Evolutionary conservation across 2,113 vertebrate genomes (phyloP), one percentile per base, ranked within the genome.

Genomic region (Phalacrocorax pelagicus): DNA sequence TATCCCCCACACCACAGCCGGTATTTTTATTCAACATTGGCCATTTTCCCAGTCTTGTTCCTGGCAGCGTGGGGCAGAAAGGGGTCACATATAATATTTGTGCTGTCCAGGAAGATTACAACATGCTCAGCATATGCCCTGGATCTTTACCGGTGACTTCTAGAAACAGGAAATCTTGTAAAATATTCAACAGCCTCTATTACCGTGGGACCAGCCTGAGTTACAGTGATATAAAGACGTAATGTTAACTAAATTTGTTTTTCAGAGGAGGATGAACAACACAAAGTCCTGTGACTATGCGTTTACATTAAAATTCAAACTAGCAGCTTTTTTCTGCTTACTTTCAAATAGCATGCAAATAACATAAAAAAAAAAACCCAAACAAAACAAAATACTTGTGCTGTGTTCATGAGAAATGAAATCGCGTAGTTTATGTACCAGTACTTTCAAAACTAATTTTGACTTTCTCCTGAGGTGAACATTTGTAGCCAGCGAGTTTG

Each of bases 271-370:
- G 36, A 91, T 72, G 70, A 88, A 32, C 47, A 85, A 72, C 74
- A 61, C 54, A 32, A 58, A 79, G 57, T 51, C 46, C 67, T 40
- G 16, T 46, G 59, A 78, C 55, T 70, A 51, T 42, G n/a, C 0
- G 0, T 84, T 81, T 74, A 42, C 38, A 73, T 84, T 84, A 54
- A 73, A 91, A 88, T 78, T 75, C 86, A 74, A 90, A 74, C 21
- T 29, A 80, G 17, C 6, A 22, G 15, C 5, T 62, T 82, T 86
- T 66, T 72, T 22, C 27, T 78, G 5, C 34, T 77, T 63, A 24
- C 69, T 94, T 95, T 90, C 57, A 87, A 75, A 32, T 81, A 81
- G 87, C 23, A 32, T 36, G 22, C 13, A 92, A 94, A 74, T 67
- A 78, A 87, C 79, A 47, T 47, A 42, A 42, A 44, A 18, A 46